Evolutionary conservation across 1,140 invertebrate genomes (phyloP).

Genomic region (Drosophila watanabei): DNA sequence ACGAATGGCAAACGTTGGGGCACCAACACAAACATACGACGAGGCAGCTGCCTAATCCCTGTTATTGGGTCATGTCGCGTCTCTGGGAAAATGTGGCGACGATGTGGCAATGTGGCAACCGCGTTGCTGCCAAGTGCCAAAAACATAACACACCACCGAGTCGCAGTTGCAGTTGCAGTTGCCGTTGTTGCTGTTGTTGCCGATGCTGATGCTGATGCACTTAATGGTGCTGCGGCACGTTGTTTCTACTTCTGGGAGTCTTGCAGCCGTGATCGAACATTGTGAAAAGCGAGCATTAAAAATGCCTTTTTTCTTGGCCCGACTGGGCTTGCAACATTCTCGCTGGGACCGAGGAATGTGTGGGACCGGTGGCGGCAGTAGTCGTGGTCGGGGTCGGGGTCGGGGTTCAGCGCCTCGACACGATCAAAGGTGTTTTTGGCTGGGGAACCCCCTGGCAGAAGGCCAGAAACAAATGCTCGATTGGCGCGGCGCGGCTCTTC

Average conservation of each 20-base stretch:
- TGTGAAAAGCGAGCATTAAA: slow-evolving; percentile 78
- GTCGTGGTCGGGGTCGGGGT: slow-evolving; percentile 14
- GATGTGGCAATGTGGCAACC: slow-evolving; percentile 73
- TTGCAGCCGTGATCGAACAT: slow-evolving; percentile 72
- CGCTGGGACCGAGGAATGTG: slow-evolving; percentile 41
- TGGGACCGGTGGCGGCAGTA: slow-evolving; percentile 16
- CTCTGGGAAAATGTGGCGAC: slow-evolving; percentile 82
- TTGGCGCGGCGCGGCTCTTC: slow-evolving; percentile 6
- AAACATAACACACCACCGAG: slow-evolving; percentile 74
- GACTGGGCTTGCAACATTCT: slow-evolving; percentile 62
- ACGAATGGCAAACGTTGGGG: slow-evolving; percentile 66
- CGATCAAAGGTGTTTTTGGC: neutral
- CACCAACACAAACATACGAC: slow-evolving; percentile 41
- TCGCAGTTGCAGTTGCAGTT: slow-evolving; percentile 14
- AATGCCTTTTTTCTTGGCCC: slow-evolving; percentile 44
- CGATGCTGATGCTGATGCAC: slow-evolving; percentile 59
- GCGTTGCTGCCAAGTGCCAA: slow-evolving; percentile 74
- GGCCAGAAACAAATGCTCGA: slow-evolving; percentile 27
- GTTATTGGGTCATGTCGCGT: slow-evolving; percentile 79
- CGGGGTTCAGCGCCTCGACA: slow-evolving; percentile 11
- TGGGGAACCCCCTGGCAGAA: slow-evolving; percentile 34
- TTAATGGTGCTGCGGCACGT: slow-evolving; percentile 69
- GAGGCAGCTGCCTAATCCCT: slow-evolving; percentile 73
- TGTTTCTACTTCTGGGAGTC: slow-evolving; percentile 48
- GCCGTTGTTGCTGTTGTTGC: slow-evolving; percentile 14